phyloP scores from a whole-genome alignment of 1,140 invertebrate genomes.

The Metopolophium dirhodum region DNA sequence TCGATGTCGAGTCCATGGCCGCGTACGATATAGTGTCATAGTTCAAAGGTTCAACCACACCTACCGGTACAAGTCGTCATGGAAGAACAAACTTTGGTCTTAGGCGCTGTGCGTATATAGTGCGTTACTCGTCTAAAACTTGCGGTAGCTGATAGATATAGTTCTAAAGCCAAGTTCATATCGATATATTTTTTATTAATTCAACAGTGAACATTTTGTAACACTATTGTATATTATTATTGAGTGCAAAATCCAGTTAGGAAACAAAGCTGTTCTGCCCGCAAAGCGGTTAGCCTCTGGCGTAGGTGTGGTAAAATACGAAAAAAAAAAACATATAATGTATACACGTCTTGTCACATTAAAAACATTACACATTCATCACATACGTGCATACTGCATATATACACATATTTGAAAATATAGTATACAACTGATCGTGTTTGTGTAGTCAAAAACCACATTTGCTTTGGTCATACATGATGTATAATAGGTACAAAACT shows the following conservation, averaged over 20 bases:
- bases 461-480: neutral
- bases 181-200: neutral
- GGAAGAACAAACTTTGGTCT: slow-evolving; percentile 9
- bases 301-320: slow-evolving; percentile 55
- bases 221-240: neutral
- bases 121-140: slow-evolving; percentile 10
- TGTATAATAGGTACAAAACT: neutral
- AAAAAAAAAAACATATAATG: neutral
- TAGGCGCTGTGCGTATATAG: neutral
- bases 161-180: slow-evolving; percentile 2
- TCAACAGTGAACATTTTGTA: slow-evolving; percentile 25
- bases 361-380: slow-evolving; percentile 41
- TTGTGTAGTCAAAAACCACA: slow-evolving; percentile 39
- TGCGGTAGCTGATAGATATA: neutral
- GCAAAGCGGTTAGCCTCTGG: slow-evolving; percentile 53
- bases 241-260: slow-evolving; percentile 43
- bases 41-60: slow-evolving; percentile 51
- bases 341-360: slow-evolving; percentile 46
- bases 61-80: slow-evolving; percentile 14
- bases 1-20: slow-evolving; percentile 45
- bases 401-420: slow-evolving; percentile 15
- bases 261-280: slow-evolving; percentile 45
- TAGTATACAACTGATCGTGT: neutral
- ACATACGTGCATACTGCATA: neutral
- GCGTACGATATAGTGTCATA: slow-evolving; percentile 18